These are phyloP conservation scores for Syngnathus acus DNA, from an alignment of 2,797 vertebrate species.

Conservation along the genomic window DNA sequence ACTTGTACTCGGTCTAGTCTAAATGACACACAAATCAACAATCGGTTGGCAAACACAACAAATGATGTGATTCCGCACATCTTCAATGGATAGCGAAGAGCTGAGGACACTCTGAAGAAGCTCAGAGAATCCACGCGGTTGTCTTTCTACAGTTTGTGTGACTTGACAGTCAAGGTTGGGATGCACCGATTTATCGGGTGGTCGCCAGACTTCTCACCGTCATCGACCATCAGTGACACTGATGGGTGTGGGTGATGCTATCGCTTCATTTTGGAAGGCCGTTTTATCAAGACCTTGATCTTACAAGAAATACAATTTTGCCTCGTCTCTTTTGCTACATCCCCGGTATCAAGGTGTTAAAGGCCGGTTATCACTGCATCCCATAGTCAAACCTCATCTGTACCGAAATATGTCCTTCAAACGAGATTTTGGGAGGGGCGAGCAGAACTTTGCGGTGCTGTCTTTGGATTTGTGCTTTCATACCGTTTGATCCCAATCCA, in stretches of 20 bases:
- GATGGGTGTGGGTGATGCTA: neutral
- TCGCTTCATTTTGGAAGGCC: neutral
- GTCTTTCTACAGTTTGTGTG: constrained; percentile 63
- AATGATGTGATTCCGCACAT: constrained; percentile 46
- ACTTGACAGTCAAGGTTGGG: constrained; percentile 49
- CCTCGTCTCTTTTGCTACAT: neutral
- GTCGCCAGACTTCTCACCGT: neutral
- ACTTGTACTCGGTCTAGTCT: constrained; percentile 57
- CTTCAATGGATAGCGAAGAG: constrained; percentile 33
- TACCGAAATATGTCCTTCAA: constrained; percentile 44
- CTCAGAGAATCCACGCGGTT: constrained; percentile 35
- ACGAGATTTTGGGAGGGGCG: constrained; percentile 21
- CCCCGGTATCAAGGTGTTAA: neutral
- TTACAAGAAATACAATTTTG: neutral
- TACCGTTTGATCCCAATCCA: constrained; percentile 44
- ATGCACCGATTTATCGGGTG: neutral
- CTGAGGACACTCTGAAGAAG: constrained; percentile 41
- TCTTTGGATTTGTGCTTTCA: constrained; percentile 76
- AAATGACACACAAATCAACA: constrained; percentile 61
- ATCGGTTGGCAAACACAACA: constrained; percentile 59
- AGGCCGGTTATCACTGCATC: neutral
- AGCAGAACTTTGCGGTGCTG: constrained; percentile 50
- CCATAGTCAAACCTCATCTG: constrained; percentile 7
- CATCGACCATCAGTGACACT: neutral
- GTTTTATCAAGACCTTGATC: neutral